A percentile compares a stretch with the other conserved stretches of the same genome.
phyloP scores from a whole-genome alignment of 2,113 vertebrate species.

The Bos indicus region DNA sequence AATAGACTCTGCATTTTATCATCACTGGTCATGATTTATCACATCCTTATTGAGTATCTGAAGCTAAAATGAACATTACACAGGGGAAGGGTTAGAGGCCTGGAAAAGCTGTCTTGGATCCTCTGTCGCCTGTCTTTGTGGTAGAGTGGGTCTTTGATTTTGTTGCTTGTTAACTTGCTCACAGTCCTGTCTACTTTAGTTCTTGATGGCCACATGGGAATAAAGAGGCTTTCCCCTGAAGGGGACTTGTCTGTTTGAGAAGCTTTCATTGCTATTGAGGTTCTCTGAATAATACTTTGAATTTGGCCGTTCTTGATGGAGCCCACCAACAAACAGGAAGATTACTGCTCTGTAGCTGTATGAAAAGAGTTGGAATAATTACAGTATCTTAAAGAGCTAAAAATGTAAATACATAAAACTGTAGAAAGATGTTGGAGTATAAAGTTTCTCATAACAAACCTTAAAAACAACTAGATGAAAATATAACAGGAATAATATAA shows the following conservation, averaged over 20 bases:
- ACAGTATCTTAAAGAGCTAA: neutral
- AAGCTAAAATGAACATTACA: neutral
- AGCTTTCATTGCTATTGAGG: neutral
- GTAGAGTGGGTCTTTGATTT: neutral
- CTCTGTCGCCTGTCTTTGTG: neutral
- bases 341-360: neutral
- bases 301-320: neutral
- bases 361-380: neutral
- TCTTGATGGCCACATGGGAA: neutral
- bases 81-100: neutral
- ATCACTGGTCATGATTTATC: neutral
- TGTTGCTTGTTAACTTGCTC: neutral
- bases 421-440: neutral
- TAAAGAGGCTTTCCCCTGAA: neutral
- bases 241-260: neutral
- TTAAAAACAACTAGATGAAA: constrained; percentile 14
- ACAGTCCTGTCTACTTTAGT: neutral
- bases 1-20: neutral
- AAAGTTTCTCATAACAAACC: neutral
- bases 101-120: neutral
- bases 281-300: neutral
- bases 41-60: neutral
- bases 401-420: neutral
- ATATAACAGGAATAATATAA: neutral
- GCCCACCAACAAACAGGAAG: neutral